Conservation (phyloP, 2,888 invertebrate genomes). For the Cyclophora albipunctata region DNA sequence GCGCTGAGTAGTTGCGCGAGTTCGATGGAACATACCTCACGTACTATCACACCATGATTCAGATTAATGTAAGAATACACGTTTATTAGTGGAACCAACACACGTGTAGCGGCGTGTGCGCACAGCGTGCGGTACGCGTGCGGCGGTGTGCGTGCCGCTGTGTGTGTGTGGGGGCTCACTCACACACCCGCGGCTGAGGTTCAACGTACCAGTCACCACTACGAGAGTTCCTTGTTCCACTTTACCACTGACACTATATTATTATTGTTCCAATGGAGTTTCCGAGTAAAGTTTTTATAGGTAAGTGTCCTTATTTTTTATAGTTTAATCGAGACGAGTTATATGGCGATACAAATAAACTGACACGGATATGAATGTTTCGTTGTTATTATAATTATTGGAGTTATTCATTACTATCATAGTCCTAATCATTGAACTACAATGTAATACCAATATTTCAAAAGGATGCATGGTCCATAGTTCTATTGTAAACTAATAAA, state of each 20-base stretch:
- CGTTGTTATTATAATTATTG: too few species aligned
- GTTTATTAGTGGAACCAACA: slow-evolving; percentile 35
- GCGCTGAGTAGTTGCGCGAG: not conserved
- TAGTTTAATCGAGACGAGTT: slow-evolving; percentile 8
- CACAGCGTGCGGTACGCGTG: slow-evolving; percentile 4
- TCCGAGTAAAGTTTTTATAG: slow-evolving; percentile 44
- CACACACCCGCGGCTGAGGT: slow-evolving; percentile 49
- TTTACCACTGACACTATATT: slow-evolving; percentile 71
- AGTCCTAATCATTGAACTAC: too few species aligned
- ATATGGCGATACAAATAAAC: slow-evolving; percentile 4
- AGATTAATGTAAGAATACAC: slow-evolving; percentile 48
- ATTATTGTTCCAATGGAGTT: slow-evolving; percentile 68
- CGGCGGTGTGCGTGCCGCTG: slow-evolving; percentile 25
- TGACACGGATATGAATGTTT: slow-evolving; percentile 4
- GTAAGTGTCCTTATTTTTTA: slow-evolving; percentile 35
- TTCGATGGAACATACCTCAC: slow-evolving; percentile 33
- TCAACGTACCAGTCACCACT: slow-evolving; percentile 71
- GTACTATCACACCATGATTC: slow-evolving; percentile 52
- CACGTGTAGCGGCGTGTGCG: not conserved
- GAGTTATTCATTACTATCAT: too few species aligned
- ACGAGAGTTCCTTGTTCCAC: slow-evolving; percentile 75
- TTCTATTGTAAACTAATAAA: too few species aligned
- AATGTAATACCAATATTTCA: too few species aligned
- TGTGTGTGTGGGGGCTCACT: slow-evolving; percentile 23
- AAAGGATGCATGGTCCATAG: too few species aligned